These are phyloP conservation scores for Poecilobothrus nobilitatus DNA, from an alignment of 2,888 invertebrate species.

Conservation along the genomic window DNA sequence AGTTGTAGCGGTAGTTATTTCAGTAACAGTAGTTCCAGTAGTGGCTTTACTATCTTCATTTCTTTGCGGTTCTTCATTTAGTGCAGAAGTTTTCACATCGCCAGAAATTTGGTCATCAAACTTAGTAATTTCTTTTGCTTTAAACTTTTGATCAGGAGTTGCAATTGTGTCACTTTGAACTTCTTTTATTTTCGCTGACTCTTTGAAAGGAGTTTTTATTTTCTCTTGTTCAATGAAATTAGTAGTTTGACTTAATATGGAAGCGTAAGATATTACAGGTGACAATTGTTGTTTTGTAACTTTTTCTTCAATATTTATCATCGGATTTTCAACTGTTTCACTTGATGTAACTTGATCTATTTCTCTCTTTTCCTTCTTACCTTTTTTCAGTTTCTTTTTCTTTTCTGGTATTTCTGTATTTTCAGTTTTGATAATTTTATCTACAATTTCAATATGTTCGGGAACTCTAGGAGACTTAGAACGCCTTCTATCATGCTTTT, in stretches of 20 bases:
- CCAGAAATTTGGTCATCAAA: no score
- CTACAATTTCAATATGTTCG: slow-evolving; percentile 37
- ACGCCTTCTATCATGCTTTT: slow-evolving; percentile 15
- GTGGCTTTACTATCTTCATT: not conserved
- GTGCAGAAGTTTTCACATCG: not conserved
- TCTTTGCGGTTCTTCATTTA: not conserved
- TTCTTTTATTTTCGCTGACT: not conserved
- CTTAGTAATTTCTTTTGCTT: not conserved
- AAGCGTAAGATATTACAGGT: not conserved
- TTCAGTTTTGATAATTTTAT: slow-evolving; percentile 25
- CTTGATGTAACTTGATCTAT: not conserved
- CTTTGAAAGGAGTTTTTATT: not conserved
- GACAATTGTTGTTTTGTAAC: not conserved
- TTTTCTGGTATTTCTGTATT: slow-evolving; percentile 44
- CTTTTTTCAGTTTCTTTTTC: slow-evolving; percentile 34
- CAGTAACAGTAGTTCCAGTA: not conserved
- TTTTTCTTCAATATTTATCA: not conserved
- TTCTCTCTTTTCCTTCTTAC: not conserved
- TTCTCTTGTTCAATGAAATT: slow-evolving; percentile 5
- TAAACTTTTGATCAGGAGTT: not conserved
- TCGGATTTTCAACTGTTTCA: not conserved
- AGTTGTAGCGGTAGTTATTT: not conserved
- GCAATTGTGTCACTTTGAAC: not conserved
- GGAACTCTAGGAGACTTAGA: slow-evolving; percentile 14
- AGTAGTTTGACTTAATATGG: not conserved